phyloP scores from a whole-genome alignment of 35 echinoderm and acorn worm genomes.

The Strongylocentrotus purpuratus region DNA sequence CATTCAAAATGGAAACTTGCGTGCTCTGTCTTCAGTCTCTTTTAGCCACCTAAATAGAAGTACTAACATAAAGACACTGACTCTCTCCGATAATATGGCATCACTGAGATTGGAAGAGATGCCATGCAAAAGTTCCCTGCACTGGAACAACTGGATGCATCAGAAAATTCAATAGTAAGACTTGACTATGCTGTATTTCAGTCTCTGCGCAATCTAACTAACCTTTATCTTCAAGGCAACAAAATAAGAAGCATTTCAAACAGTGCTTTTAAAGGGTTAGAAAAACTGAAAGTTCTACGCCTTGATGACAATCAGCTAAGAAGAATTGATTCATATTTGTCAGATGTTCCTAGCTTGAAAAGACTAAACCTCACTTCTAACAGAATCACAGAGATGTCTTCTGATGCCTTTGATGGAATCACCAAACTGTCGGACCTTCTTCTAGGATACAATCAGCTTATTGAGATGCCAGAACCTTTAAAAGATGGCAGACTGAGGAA shows the following conservation, averaged over 20 bases:
- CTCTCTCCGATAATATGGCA: not conserved
- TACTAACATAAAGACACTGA: not conserved
- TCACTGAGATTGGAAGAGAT: conserved; percentile 3
- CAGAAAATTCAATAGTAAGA: conserved; percentile 44
- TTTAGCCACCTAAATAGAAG: not conserved
- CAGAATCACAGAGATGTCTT: conserved; percentile 15
- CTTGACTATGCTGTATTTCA: conserved; percentile 48
- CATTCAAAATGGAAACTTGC: not conserved
- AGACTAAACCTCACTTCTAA: conserved; percentile 52
- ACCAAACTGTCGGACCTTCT: not conserved
- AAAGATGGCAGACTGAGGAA: conserved; percentile 7
- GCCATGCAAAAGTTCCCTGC: conserved; percentile 41
- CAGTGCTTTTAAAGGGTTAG: conserved; percentile 57
- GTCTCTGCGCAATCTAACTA: not conserved
- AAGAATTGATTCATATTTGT: conserved; percentile 13
- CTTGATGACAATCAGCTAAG: conserved; percentile 58
- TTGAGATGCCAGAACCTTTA: not conserved
- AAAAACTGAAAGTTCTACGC: conserved; percentile 49
- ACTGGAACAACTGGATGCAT: conserved; percentile 50
- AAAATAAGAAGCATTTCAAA: conserved; percentile 55
- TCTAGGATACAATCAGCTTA: conserved; percentile 50
- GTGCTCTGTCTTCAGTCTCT: not conserved
- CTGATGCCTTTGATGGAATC: conserved; percentile 30
- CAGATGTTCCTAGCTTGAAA: not conserved
- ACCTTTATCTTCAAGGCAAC: conserved; percentile 68